Evolutionary conservation across 1,140 invertebrate species (phyloP), one percentile per base, ranked within the genome.

Genomic region (Drosophila pruinosa): DNA sequence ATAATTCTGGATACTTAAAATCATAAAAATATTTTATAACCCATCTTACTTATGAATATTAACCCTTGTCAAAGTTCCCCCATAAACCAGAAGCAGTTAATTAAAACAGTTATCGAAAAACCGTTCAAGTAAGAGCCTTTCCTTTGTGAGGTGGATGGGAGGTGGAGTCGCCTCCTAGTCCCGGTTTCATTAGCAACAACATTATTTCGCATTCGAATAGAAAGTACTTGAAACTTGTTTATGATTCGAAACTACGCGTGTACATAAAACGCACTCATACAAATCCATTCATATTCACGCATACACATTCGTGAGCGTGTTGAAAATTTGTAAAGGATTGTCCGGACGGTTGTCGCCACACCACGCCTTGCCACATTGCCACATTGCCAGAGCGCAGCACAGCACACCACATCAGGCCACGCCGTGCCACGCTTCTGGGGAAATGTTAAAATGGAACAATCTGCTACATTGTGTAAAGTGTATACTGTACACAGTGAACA

Each of bases 381-480:
- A 34, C 31, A 2, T 28, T n/a, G n/a, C n/a, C n/a, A n/a, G n/a
- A n/a, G n/a, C n/a, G n/a, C n/a, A n/a, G n/a, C n/a, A n/a, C n/a
- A n/a, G n/a, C 31, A 3, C 12, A n/a, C 31, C 31, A 6, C 31
- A 34, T 34, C 31, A 4, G 31, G 31, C 31, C 31, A 34, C 31
- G 12, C 12, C 12, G 31, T 34, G 75, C 61, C 61, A 74, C 65
- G 78, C 57, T 83, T 71, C 78, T 74, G 65, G 79, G 79, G 79
- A 83, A 83, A 83, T 83, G 79, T 78, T 58, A 50, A 76, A 83
- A 71, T 63, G 76, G 65, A 85, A 79, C 80, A 83, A 83, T 83
- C 70, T 83, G 79, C 75, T 67, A 85, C 80, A 83, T 79, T 85
- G 80, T 79, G 80, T 79, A 83, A 83, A 83, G 70, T 83, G 80